A percentile compares a stretch with the other conserved stretches of the same genome.
phyloP scores from a whole-genome alignment of 2,113 vertebrate species.

The Dicerorhinus sumatrensis region DNA sequence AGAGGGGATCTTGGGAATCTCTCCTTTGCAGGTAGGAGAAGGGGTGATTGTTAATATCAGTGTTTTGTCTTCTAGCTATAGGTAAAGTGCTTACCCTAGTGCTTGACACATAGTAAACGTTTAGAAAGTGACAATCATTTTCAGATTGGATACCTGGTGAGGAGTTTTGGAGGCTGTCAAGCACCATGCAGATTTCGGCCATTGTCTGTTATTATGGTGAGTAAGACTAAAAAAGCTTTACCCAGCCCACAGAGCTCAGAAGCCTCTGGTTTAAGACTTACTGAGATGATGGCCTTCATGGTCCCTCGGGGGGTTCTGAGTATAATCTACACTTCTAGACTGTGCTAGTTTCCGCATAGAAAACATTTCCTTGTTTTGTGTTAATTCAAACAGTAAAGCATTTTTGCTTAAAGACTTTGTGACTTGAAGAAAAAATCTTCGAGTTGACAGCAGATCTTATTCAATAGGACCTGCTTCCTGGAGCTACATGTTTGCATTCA shows the following conservation, averaged over 20 bases:
- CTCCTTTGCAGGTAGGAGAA: background rate
- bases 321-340: background rate
- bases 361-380: background rate
- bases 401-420: conserved; percentile 50
- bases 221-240: background rate
- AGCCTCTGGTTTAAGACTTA: background rate
- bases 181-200: background rate
- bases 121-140: background rate
- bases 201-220: background rate
- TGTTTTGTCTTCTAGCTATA: background rate
- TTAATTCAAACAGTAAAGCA: background rate
- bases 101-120: background rate
- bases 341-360: background rate
- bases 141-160: background rate
- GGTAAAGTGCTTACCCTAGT: background rate
- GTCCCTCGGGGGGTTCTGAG: background rate
- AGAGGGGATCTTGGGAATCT: background rate
- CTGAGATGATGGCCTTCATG: background rate
- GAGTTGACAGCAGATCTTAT: background rate
- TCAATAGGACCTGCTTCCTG: background rate
- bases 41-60: background rate
- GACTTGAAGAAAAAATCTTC: conserved; percentile 40
- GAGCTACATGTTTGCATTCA: conserved; percentile 36
- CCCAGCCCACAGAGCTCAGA: background rate
- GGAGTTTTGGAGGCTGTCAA: background rate